Conservation (phyloP, 1,140 invertebrate species). For the Mactra quadrangularis region DNA sequence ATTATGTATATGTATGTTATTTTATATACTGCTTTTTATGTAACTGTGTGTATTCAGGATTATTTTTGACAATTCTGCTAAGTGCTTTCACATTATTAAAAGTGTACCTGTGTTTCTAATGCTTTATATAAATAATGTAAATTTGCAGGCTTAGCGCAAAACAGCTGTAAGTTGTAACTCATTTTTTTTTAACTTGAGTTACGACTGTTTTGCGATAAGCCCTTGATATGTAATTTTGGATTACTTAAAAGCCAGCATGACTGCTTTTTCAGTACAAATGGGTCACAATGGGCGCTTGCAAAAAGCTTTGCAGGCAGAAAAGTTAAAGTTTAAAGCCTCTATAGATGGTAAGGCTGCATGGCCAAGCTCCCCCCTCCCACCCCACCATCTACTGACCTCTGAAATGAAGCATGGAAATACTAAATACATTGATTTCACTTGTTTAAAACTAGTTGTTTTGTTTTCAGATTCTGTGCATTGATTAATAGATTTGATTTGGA, state of each 20-base stretch:
- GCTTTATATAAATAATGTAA: neutral
- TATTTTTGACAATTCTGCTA: no score
- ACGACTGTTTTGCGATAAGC: no score
- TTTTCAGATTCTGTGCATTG: no score
- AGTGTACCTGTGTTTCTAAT: neutral
- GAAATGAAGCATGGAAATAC: conserved; percentile 18
- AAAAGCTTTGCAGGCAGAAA: conserved; percentile 50
- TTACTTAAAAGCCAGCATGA: conserved; percentile 2
- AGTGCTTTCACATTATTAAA: no score
- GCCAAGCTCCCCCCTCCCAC: neutral
- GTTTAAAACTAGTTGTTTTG: no score
- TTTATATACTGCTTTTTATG: no score
- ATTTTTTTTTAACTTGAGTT: neutral
- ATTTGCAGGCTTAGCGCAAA: neutral
- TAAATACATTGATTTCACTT: neutral
- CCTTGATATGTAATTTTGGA: no score
- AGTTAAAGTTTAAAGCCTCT: conserved; percentile 40
- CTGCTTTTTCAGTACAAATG: conserved; percentile 51
- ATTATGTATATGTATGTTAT: no score
- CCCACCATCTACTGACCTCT: neutral
- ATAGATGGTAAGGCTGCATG: conserved; percentile 47
- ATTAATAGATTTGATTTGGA: no score
- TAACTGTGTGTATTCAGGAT: no score
- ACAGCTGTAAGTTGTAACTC: neutral
- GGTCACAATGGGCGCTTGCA: conserved; percentile 44